phyloP scores from a whole-genome alignment of 1,140 invertebrate genomes.

The Cotesia typhae region DNA sequence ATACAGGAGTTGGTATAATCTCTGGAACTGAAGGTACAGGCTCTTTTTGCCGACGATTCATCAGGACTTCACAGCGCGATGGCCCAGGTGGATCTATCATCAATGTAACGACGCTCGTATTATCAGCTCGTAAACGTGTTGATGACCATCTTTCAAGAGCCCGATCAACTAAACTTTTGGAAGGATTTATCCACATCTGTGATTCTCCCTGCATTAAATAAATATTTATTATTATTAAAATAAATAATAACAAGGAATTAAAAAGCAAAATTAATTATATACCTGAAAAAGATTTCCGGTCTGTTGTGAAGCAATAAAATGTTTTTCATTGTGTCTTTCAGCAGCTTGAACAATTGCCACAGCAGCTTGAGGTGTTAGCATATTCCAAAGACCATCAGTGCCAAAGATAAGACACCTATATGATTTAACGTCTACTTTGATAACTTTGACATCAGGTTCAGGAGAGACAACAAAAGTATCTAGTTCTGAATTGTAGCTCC shows the following conservation, averaged over 20 bases:
- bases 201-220: conserved; percentile 46
- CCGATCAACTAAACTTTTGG: conserved; percentile 87
- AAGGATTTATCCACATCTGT: conserved; percentile 85
- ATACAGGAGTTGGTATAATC: background rate
- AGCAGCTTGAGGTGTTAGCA: conserved; percentile 85
- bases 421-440: conserved; percentile 81
- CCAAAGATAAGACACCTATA: conserved; percentile 92
- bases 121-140: conserved; percentile 89
- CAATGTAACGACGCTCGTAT: conserved; percentile 92
- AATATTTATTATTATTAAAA: no score
- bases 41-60: conserved; percentile 54
- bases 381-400: conserved; percentile 97
- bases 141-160: conserved; percentile 83
- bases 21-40: conserved; percentile 32
- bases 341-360: conserved; percentile 85
- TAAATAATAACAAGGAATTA: no score
- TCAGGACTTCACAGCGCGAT: conserved; percentile 69
- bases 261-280: background rate
- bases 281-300: conserved; percentile 57
- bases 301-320: conserved; percentile 65
- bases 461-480: conserved; percentile 96
- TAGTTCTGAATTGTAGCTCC: conserved; percentile 92
- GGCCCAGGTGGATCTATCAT: conserved; percentile 91
- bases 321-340: conserved; percentile 81
- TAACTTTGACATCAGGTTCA: conserved; percentile 91